Base-by-base conservation (phyloP, 2,797 vertebrate genomes). In the Halcyon badia region DNA sequence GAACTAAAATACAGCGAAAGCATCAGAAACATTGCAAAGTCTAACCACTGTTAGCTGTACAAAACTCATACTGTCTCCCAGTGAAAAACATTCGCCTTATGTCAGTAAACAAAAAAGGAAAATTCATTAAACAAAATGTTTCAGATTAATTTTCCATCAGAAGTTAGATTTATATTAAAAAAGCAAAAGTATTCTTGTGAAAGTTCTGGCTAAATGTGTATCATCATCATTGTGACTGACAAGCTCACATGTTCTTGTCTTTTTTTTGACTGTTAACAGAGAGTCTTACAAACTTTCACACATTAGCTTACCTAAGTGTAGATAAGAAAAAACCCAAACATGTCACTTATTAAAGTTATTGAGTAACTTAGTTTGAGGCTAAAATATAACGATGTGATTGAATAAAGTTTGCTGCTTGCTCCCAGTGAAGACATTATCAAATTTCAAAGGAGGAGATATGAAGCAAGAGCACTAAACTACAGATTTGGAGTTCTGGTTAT, bases 351-450 rank as follows among this genome's bases (percentile, higher is more conserved):
- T 65, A 5, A 83, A 69, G 24, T 54, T 86, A 35, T 5, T 46
- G 46, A 69, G 35, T 64, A 86, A 69, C 25, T 75, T 26, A 21
- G 11, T 84, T 86, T 91, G 58, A n/a, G 48, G 21, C 15, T 46
- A 60, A 65, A 78, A 56, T 9, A 21, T 0, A 0, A 10, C 6
- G 10, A 28, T 42, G 19, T 11, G 35, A 75, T 18, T 22, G 18
- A 48, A 22, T 57, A 30, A 76, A 52, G 15, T 89, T 83, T 76
- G 51, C 31, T 33, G 30, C 62, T 83, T 81, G 14, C 3, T 83
- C 62, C 49, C 5, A 7, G 4, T 11, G 65, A 95, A 68, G 39
- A 60, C 2, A 4, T 2, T 52, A 57, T 46, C 41, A 56, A n/a
- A 88, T 90, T 65, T 66, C 31, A 66, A 62, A 39, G 11, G 33